Base-by-base conservation (phyloP, 2,888 invertebrate genomes). In the Chalcosyrphus nemorum region DNA sequence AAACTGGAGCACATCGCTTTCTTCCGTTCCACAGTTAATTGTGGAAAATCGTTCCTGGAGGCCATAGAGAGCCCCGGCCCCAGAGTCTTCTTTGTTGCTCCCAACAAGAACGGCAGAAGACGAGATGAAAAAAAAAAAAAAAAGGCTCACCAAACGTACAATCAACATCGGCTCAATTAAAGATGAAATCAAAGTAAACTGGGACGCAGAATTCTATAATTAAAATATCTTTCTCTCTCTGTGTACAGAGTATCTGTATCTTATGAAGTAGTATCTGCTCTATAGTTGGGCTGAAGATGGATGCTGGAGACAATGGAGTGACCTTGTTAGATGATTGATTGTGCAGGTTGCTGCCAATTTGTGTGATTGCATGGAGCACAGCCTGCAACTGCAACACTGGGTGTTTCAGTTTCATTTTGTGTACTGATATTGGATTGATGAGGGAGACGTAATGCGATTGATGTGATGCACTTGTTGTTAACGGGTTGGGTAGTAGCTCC, bases 291-390 rank as follows among this genome's bases (percentile, higher is more conserved):
- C 29, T 61, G 45, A 38, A 81, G 80, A 80, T 80, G 74, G 38
- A 66, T 54, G 59, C 63, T 32, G 45, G 65, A 84, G 84, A 75
- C 84, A 84, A 84, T 80, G 61, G 57, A 75, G 43, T 68, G 84
- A 75, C 84, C 84, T 84, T 78, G 84, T 84, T 84, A 84, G 84
- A 84, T 84, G 84, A 84, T 84, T 75, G 84, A 84, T 80, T 84
- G 63, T 56, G 54, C 84, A 84, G 74, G 84, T 75, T 84, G 84
- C 84, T 84, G 80, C 74, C 80, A 84, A 84, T 84, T 84, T 84
- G 84, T 84, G 84, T 80, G 84, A 84, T 84, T 80, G 75, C 84
- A 41, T 27, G 13, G 32, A 50, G 47, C 45, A 54, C 29, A 54
- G 13, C 32, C 54, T 71, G 45, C 56, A 61, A 59, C 59, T 52